Percentiles rank a stretch among this genome's conserved stretches.
phyloP scores from a whole-genome alignment of 1,140 invertebrate species.

The Tenebrio molitor region DNA sequence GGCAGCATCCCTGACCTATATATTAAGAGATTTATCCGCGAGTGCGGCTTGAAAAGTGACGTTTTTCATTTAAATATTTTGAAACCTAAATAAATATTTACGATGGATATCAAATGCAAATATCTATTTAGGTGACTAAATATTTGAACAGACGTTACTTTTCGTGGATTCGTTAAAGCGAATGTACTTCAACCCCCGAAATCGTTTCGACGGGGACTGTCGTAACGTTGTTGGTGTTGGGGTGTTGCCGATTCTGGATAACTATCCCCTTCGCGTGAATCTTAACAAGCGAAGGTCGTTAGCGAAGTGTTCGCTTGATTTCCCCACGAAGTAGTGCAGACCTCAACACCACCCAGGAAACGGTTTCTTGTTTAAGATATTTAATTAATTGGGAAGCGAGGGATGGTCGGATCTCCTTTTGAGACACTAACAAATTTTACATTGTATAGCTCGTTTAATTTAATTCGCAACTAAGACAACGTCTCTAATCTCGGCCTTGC shows the following conservation, averaged over 20 bases:
- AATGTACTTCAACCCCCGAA: neutral
- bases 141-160: conserved; percentile 34
- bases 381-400: conserved; percentile 32
- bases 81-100: conserved; percentile 34
- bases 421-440: conserved; percentile 38
- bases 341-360: conserved; percentile 30
- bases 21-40: conserved; percentile 26
- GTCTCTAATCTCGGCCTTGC: conserved; percentile 2
- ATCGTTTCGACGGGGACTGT: neutral
- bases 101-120: conserved; percentile 31
- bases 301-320: conserved; percentile 25
- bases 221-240: neutral
- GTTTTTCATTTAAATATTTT: conserved; percentile 33
- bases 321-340: conserved; percentile 32
- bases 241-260: neutral
- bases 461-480: conserved; percentile 32
- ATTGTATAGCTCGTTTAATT: conserved; percentile 36
- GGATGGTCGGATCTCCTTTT: conserved; percentile 18
- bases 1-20: conserved; percentile 30
- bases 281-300: conserved; percentile 28
- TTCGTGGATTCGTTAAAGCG: neutral
- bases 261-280: conserved; percentile 1
- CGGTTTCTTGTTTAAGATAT: conserved; percentile 34
- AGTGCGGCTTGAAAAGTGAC: conserved; percentile 18
- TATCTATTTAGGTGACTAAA: conserved; percentile 33